Percentiles rank a stretch among this genome's conserved stretches.
phyloP scores from a whole-genome alignment of 2,888 invertebrate genomes.

The Torymus tubicola region DNA sequence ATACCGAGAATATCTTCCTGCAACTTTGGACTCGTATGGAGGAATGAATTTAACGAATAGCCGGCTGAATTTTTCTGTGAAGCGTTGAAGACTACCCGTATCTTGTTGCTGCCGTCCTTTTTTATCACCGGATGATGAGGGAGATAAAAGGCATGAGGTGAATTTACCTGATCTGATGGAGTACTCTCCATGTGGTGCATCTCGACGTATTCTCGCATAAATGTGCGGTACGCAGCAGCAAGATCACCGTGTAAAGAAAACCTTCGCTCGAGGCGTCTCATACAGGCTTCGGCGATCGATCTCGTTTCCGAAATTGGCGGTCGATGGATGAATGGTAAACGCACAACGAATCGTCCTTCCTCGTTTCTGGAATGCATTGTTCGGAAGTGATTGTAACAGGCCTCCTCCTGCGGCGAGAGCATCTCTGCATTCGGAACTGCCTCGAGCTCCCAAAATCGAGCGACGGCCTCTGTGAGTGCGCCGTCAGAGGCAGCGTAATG shows the following conservation, averaged over 20 bases:
- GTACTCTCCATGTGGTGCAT: background rate
- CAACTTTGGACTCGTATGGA: background rate
- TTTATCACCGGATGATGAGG: too few species aligned
- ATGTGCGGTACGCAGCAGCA: background rate
- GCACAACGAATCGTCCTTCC: slow-evolving; percentile 1
- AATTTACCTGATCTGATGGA: background rate
- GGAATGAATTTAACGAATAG: background rate
- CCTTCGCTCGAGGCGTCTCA: background rate
- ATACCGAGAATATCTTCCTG: too few species aligned
- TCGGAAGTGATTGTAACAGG: background rate
- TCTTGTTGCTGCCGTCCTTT: slow-evolving; percentile 60
- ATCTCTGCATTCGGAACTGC: too few species aligned
- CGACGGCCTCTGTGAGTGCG: too few species aligned
- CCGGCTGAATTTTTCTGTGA: too few species aligned
- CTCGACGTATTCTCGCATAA: background rate
- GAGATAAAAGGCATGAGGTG: too few species aligned
- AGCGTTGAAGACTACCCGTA: slow-evolving; percentile 25
- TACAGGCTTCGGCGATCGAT: background rate
- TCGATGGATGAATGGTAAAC: background rate
- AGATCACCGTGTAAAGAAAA: background rate
- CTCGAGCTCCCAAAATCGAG: background rate
- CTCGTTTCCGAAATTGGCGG: background rate
- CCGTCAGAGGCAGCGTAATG: background rate
- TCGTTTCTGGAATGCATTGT: background rate
- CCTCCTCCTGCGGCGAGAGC: background rate